Conservation (phyloP, 2,113 vertebrate genomes). For the Elaphurus davidianus region DNA sequence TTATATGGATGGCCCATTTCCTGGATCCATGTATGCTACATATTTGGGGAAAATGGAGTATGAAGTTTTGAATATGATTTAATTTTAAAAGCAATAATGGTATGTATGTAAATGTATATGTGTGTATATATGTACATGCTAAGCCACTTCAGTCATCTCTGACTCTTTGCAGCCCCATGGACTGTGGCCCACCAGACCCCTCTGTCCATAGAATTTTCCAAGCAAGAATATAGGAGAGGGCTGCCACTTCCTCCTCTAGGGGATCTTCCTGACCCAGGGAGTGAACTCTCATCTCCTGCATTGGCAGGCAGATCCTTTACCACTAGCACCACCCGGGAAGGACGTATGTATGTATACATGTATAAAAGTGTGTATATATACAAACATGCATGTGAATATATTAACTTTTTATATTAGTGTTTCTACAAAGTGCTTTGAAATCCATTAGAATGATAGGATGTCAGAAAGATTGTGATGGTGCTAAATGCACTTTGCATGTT, state of each 20-base stretch:
- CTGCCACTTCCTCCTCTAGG: neutral
- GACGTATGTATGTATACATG: neutral
- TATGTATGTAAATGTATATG: neutral
- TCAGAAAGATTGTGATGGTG: neutral
- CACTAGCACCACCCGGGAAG: rapidly evolving
- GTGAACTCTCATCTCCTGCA: neutral
- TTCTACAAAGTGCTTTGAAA: neutral
- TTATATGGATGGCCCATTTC: neutral
- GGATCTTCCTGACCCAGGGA: neutral
- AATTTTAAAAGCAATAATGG: neutral
- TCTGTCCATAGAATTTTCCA: neutral
- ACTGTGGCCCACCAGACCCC: neutral
- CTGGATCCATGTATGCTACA: neutral
- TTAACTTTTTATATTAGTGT: neutral
- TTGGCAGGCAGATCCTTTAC: neutral
- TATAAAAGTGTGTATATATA: neutral
- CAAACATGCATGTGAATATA: neutral
- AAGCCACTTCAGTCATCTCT: neutral
- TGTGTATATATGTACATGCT: neutral
- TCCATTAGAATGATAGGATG: neutral
- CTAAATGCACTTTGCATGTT: neutral
- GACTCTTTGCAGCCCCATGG: neutral
- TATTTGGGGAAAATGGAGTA: neutral
- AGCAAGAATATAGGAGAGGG: neutral
- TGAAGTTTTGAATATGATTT: neutral